Evolutionary conservation across 2,797 vertebrate species (phyloP).

Genomic region (Phataginus tricuspis): DNA sequence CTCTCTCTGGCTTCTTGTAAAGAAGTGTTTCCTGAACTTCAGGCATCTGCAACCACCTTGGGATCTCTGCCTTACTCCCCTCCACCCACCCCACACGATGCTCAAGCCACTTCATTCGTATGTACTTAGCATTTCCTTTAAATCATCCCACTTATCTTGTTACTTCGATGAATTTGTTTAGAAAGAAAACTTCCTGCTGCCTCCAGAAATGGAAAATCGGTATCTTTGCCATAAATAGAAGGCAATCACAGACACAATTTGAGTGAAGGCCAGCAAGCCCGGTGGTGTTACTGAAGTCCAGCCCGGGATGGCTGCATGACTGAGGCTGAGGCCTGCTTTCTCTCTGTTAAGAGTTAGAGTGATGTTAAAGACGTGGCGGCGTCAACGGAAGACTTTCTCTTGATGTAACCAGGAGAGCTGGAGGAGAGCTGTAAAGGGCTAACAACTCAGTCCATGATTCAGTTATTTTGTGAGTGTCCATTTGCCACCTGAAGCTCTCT

Average conservation of each 20-base stretch:
- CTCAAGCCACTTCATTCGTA: not conserved
- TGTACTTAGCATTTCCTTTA: not conserved
- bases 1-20: not conserved
- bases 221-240: not conserved
- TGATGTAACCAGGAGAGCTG: not conserved
- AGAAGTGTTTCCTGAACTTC: not conserved
- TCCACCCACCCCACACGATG: fast-evolving
- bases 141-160: not conserved
- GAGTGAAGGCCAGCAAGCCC: fast-evolving
- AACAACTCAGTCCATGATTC: not conserved
- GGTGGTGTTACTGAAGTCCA: fast-evolving
- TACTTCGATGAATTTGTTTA: not conserved
- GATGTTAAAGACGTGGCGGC: not conserved
- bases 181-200: not conserved
- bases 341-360: not conserved
- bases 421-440: not conserved
- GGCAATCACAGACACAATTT: not conserved
- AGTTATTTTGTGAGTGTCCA: not conserved
- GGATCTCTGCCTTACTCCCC: not conserved
- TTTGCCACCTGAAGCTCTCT: not conserved
- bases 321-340: not conserved
- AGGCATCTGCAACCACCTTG: not conserved
- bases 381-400: not conserved
- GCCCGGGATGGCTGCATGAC: not conserved
- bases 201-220: not conserved